phyloP scores from a whole-genome alignment of 2,113 vertebrate genomes.

The Varanus salvator region DNA sequence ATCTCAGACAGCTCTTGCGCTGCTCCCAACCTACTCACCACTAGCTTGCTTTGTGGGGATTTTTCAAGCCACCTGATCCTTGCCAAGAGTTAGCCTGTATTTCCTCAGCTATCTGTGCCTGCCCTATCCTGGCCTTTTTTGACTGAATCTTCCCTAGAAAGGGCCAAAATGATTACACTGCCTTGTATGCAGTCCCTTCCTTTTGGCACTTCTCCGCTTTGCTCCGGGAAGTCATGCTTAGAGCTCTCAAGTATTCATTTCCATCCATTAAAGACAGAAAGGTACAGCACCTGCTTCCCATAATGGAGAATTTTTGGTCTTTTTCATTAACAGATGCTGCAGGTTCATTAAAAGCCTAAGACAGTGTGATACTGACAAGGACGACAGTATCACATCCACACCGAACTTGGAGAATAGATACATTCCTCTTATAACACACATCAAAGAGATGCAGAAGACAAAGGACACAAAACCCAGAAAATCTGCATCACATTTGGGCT shows the following conservation, averaged over 20 bases:
- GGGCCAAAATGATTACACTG: no score
- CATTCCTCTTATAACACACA: slow-evolving; percentile 64
- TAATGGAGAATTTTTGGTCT: no score
- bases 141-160: not conserved
- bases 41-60: no score
- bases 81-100: not conserved
- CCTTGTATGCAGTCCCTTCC: not conserved
- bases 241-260: not conserved
- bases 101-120: not conserved
- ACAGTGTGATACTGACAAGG: not conserved
- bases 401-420: slow-evolving; percentile 37
- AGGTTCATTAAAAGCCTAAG: not conserved
- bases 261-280: not conserved
- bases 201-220: not conserved
- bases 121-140: no score
- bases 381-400: not conserved
- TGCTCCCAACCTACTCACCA: not conserved
- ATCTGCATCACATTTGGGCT: slow-evolving; percentile 36
- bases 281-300: no score
- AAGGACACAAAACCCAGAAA: slow-evolving; percentile 49
- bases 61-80: not conserved
- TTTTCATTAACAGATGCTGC: not conserved
- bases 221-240: not conserved
- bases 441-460: slow-evolving; percentile 60
- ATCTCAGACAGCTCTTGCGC: not conserved